phyloP scores from a whole-genome alignment of 2,888 invertebrate species.

The Macrophya annulata region DNA sequence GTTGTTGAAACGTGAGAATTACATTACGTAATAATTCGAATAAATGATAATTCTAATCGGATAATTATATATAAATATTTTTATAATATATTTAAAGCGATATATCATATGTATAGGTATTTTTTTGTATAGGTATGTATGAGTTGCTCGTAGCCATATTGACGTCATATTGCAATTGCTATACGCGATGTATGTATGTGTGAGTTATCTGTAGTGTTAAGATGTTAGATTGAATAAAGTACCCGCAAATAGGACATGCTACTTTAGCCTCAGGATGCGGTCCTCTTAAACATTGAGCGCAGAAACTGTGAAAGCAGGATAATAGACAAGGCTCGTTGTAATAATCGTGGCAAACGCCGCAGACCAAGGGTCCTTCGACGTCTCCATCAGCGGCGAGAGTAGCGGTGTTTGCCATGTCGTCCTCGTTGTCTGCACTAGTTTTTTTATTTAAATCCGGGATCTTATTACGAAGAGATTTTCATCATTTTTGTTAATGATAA shows the following conservation, averaged over 20 bases:
- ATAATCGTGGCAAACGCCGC: constrained; percentile 86
- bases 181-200: constrained; percentile 1
- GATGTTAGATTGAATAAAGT: constrained; percentile 59
- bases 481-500: background rate
- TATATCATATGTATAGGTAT: background rate
- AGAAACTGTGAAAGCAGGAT: constrained; percentile 87
- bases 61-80: no score
- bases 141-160: constrained; percentile 11
- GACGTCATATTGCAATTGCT: constrained; percentile 17
- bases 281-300: constrained; percentile 84
- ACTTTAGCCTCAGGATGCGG: constrained; percentile 84
- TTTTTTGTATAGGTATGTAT: background rate
- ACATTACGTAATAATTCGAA: background rate
- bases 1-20: background rate
- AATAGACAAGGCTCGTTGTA: constrained; percentile 86
- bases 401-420: constrained; percentile 59
- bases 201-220: background rate
- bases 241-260: constrained; percentile 87
- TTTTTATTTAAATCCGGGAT: background rate
- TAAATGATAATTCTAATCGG: background rate
- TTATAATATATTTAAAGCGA: no score
- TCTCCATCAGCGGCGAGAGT: constrained; percentile 68
- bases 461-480: no score
- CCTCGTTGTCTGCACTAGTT: constrained; percentile 68
- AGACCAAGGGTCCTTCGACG: constrained; percentile 83